Evolutionary conservation across 1,140 invertebrate genomes (phyloP), one percentile per base, ranked within the genome.

Genomic region (Nasonia vitripennis): DNA sequence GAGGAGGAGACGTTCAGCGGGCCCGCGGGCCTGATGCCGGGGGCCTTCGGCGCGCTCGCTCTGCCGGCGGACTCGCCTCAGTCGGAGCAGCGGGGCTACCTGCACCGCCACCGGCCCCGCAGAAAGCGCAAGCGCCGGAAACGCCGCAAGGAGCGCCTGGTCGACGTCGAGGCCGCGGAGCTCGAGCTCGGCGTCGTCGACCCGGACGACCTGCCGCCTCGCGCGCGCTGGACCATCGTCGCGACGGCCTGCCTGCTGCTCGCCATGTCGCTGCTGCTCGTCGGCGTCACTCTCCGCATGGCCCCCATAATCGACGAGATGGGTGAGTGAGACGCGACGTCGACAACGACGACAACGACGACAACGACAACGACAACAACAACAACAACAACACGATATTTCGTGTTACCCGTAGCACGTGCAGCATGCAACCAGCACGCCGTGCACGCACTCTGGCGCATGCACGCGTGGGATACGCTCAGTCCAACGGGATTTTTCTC

Each of bases 251-350:
- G 97, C 88, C 94, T 98, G 70, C 94, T 98, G 55, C 94, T 98
- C 20, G 95, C 97, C 86, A 97, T 98, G 94, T 98, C 97, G 90
- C 95, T 98, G 86, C 94, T 98, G 80, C 93, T 98, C 27, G 97
- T 98, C n/a, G 97, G 97, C 2, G 95, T 98, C 67, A 98, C 97
- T 0, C 93, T 98, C 3, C 93, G 97, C 55, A 97, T 98, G 96
- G 97, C 97, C 4, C 97, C 97, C 1, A 95, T 98, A 78, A 98
- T 98, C 87, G 97, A 98, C 90, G 97, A 98, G 90, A 97, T 98
- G 96, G 97, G 97, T 98, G 92, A 96, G 96, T 95, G 2, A 27
- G 27, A 27, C 27, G 27, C 27, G 27, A 27, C 27, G 27, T 0
- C 27, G 27, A 27, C 27, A 1, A 27, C 27, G 27, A 27, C 27